Evolutionary conservation across 2,888 invertebrate species (phyloP), one percentile per base, ranked within the genome.

Genomic region (Caenorhabditis macrosperma): DNA sequence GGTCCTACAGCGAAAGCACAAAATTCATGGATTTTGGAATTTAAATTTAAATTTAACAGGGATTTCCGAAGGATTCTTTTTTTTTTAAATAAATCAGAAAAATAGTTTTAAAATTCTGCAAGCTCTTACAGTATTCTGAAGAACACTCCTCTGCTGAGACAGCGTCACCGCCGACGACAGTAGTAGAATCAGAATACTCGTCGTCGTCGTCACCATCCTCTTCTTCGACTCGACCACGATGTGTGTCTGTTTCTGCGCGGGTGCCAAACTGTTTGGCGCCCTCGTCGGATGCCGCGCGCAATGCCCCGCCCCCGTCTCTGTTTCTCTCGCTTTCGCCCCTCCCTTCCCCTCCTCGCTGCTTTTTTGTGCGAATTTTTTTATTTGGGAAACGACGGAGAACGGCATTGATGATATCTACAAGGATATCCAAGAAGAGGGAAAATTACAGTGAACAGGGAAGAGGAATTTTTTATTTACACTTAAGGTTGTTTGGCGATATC

Each of bases 201-300:
- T 9, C 9, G 20, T n/a, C 30, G n/a, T n/a, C 30, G 5, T 20
- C 71, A 60, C 52, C n/a, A 35, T 68, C 30, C 17, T 38, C 59
- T 38, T 68, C 68, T 57, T 57, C 17, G 68, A 59, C 46, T 33
- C 46, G 59, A 41, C 33, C n/a, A n/a, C n/a, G n/a, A n/a, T n/a
- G n/a, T n/a, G n/a, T 28, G 38, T 50, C 35, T n/a, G n/a, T n/a
- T 48, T 33, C 33, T 33, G 33, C 33, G 54, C 35, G 46, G 61
- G 69, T 69, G 69, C 69, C 69, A 69, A 69, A 69, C 69, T 52
- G 54, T 69, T 69, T 60, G 54, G 52, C 60, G 60, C 69, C 69
- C 60, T 50, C 38, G 38, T 30, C 60, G 33, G 26, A 59, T 57
- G 48, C 68, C 69, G 52, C 60, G 60, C 35, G n/a, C 52, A n/a